Evolutionary conservation across 2,888 invertebrate genomes (phyloP).

Genomic region (Nasonia oneida): DNA sequence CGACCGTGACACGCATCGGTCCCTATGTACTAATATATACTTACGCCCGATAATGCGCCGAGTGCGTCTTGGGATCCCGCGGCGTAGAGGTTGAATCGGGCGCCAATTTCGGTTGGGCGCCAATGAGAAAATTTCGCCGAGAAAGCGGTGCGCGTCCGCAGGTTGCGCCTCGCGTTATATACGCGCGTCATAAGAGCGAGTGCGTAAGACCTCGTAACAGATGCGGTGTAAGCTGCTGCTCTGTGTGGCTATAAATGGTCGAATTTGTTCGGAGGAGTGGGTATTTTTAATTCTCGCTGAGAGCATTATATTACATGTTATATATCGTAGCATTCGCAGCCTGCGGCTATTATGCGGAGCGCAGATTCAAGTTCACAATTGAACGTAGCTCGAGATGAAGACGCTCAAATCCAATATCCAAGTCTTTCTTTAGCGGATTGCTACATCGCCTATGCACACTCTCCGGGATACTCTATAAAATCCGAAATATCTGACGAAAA

Average conservation of each 20-base stretch:
- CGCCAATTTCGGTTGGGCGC: background rate
- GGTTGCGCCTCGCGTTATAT: background rate
- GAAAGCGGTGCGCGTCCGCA: background rate
- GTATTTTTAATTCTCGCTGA: background rate
- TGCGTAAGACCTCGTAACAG: conserved; percentile 18
- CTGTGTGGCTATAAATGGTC: background rate
- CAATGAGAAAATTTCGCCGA: background rate
- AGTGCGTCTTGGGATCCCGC: too few species aligned
- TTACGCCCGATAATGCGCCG: too few species aligned
- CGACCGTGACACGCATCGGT: conserved; percentile 59
- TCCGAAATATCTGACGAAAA: background rate
- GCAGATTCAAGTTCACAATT: too few species aligned
- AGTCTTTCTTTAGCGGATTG: too few species aligned
- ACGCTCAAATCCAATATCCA: too few species aligned
- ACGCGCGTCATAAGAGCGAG: background rate
- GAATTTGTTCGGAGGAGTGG: background rate
- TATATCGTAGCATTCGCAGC: too few species aligned
- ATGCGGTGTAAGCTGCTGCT: background rate
- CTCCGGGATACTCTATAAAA: background rate
- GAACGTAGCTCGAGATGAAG: too few species aligned
- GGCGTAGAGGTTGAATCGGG: background rate
- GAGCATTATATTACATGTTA: too few species aligned
- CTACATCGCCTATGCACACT: too few species aligned
- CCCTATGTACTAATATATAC: too few species aligned
- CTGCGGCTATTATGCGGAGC: too few species aligned